phyloP scores from a whole-genome alignment of 2,888 invertebrate species.

The Ornithoptera priamus region DNA sequence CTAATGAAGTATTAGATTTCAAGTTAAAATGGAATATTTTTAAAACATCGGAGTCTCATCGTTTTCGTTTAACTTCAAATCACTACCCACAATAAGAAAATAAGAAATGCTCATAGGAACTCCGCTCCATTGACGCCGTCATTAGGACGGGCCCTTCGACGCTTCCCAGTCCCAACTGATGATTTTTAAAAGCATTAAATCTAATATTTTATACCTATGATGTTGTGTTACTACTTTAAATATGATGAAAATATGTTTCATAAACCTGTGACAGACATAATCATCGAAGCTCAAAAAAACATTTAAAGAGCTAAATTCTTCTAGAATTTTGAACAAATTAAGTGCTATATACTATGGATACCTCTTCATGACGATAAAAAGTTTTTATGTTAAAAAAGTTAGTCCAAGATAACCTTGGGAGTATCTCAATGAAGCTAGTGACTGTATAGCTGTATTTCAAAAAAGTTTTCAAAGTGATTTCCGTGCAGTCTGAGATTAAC shows the following conservation, averaged over 20 bases:
- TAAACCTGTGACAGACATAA: too few relatives aligned
- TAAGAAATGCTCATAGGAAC: slow-evolving; percentile 73
- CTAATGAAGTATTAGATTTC: not conserved
- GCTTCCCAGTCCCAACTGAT: slow-evolving; percentile 50
- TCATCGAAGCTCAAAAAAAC: too few relatives aligned
- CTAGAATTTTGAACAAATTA: too few relatives aligned
- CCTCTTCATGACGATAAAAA: not conserved
- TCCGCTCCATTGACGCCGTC: slow-evolving; percentile 74
- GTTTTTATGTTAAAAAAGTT: slow-evolving; percentile 12
- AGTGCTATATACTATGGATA: not conserved
- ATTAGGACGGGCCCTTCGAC: slow-evolving; percentile 52
- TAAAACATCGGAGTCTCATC: slow-evolving; percentile 39
- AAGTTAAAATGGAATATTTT: not conserved
- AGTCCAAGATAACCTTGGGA: slow-evolving; percentile 17
- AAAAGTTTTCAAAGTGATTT: slow-evolving; percentile 41
- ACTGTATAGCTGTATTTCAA: slow-evolving; percentile 34
- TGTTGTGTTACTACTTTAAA: too few relatives aligned
- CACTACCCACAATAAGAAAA: slow-evolving; percentile 53
- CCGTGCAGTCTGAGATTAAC: slow-evolving; percentile 41
- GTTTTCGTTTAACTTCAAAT: slow-evolving; percentile 52
- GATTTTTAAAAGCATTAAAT: slow-evolving; percentile 31
- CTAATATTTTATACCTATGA: slow-evolving; percentile 15
- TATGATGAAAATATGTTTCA: too few relatives aligned
- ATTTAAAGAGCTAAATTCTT: too few relatives aligned
- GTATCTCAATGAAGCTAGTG: slow-evolving; percentile 27